These are phyloP conservation scores for Oscheius myriophilus DNA, from an alignment of 2,888 invertebrate genomes.

Conservation along the genomic window DNA sequence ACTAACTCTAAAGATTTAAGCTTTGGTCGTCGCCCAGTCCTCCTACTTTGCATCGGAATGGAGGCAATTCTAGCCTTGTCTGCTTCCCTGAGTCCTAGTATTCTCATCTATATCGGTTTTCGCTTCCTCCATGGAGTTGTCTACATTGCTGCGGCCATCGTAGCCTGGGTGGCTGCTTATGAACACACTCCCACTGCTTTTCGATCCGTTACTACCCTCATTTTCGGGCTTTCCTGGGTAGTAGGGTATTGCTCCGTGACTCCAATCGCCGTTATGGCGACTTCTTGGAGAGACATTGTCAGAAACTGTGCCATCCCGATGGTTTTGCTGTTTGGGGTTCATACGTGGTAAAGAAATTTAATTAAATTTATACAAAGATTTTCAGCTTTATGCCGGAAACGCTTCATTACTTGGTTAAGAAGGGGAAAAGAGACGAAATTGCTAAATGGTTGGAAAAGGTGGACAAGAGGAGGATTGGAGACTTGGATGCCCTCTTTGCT, in stretches of 20 bases:
- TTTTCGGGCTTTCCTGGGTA: conserved; percentile 60
- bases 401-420: conserved; percentile 25
- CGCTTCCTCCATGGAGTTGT: conserved; percentile 80
- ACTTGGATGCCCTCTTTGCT: no score
- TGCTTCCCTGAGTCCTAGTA: conserved; percentile 79
- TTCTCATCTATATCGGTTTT: conserved; percentile 78
- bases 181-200: conserved; percentile 57
- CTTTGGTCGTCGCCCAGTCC: conserved; percentile 55
- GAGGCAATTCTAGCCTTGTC: conserved; percentile 77
- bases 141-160: conserved; percentile 76
- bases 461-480: not conserved
- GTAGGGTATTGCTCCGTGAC: conserved; percentile 53
- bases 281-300: conserved; percentile 15
- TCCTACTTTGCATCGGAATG: conserved; percentile 45
- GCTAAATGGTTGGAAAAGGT: not conserved
- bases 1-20: conserved; percentile 20
- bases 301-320: conserved; percentile 4
- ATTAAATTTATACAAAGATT: no score
- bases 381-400: conserved; percentile 25
- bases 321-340: not conserved
- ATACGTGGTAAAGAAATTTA: not conserved
- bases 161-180: conserved; percentile 63
- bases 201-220: conserved; percentile 57
- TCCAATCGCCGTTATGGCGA: conserved; percentile 18
- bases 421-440: not conserved